Percentiles rank a stretch among this genome's conserved stretches.
Conservation (phyloP, 1,140 invertebrate species). For the Calliphora vicina region DNA sequence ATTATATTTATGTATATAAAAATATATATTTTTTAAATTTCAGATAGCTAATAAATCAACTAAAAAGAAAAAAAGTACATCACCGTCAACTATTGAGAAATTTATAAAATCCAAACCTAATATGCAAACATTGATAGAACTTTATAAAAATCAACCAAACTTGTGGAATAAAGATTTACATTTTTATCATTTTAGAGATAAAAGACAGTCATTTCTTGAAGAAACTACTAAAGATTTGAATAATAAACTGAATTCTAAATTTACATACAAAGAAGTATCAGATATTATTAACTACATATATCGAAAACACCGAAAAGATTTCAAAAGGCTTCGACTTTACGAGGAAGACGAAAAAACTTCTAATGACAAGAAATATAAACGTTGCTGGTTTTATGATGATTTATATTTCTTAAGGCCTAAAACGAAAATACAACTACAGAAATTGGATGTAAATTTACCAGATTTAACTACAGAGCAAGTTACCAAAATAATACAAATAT, state of each 20-base stretch:
- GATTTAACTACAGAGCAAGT: not conserved
- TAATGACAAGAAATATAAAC: not conserved
- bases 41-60: not conserved
- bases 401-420: not conserved
- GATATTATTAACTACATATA: not conserved
- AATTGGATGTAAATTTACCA: not conserved
- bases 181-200: not conserved
- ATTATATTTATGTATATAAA: not conserved
- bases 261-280: not conserved
- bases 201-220: not conserved
- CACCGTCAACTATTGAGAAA: not conserved
- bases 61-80: not conserved
- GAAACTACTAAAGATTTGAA: not conserved
- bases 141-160: conserved; percentile 4
- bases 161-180: not conserved
- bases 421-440: not conserved
- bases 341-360: not conserved
- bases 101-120: not conserved
- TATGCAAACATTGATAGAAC: not conserved
- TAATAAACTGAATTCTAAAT: not conserved
- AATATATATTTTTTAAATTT: too few species aligned
- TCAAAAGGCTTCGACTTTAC: not conserved
- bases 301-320: not conserved
- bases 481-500: conserved; percentile 8
- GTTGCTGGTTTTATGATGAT: not conserved